Base-by-base conservation (phyloP, 1,140 invertebrate genomes). In the Apis cerana region DNA sequence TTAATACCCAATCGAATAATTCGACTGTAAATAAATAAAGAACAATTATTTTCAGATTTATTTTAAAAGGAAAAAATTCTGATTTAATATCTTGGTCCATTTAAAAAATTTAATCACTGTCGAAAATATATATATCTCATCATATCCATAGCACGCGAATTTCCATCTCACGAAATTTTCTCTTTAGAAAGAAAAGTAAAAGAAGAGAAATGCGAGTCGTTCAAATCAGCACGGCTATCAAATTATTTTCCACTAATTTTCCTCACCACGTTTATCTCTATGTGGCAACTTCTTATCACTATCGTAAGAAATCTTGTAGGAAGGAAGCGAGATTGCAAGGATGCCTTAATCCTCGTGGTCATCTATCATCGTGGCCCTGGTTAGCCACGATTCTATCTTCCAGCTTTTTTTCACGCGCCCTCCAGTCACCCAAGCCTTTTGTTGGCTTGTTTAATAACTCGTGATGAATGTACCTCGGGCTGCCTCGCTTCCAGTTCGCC, bases 381-480 rank as follows among this genome's bases (percentile, higher is more conserved):
- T 93, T 93, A 92, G 90, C 80, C 90, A n/a, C n/a, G 92, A 93
- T 92, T 93, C 91, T 93, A 93, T 93, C 92, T 93, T 88, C 91
- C 89, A 90, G 62, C 75, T 70, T 83, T 72, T 88, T 87, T 70
- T 52, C 82, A 19, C 62, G 54, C 75, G 43, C 64, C 64, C 69
- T 74, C 64, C 74, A 83, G 82, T 81, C 80, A 67, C 76, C 65
- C 85, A 90, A 84, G 89, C 86, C 91, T 91, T 93, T 94, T 93
- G 93, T 93, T 93, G 89, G 88, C 90, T 91, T 92, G 91, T 92
- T 94, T 93, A 94, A 94, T 94, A 93, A 94, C 91, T 92, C 89
- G 90, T 93, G 92, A 93, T 93, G 91, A 93, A 94, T 93, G 91
- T 92, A 93, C 90, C 90, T 84, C 81, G 85, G 83, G 83, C 72